A percentile compares a stretch with the other conserved stretches of the same genome.
phyloP scores from a whole-genome alignment of 2,113 vertebrate species.

The Aleadryas rufinucha region DNA sequence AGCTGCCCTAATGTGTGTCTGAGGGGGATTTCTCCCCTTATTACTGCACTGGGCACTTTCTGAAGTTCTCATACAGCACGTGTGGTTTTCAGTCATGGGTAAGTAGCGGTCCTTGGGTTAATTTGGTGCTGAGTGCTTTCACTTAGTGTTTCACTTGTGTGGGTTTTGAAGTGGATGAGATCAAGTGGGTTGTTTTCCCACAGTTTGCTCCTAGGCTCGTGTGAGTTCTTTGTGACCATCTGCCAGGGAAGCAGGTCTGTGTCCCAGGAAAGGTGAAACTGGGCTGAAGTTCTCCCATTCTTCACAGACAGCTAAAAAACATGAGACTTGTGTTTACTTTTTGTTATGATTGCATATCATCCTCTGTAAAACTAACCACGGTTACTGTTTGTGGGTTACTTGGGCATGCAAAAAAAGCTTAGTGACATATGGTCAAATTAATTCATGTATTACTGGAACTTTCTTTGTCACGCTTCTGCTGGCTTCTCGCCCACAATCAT shows the following conservation, averaged over 20 bases:
- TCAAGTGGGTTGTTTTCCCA: background rate
- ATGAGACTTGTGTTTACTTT: background rate
- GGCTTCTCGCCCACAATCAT: background rate
- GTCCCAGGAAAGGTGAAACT: background rate
- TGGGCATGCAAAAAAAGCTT: background rate
- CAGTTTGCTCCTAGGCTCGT: background rate
- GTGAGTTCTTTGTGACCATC: background rate
- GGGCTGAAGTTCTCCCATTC: background rate
- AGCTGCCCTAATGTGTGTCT: background rate
- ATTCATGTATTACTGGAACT: background rate
- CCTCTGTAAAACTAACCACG: background rate
- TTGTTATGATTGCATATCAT: background rate
- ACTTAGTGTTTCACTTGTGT: background rate
- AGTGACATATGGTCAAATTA: background rate
- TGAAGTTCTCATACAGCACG: fast-evolving
- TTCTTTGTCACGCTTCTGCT: background rate
- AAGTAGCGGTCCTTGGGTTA: background rate
- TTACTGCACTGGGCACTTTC: fast-evolving
- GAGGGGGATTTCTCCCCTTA: fast-evolving
- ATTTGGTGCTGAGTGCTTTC: background rate
- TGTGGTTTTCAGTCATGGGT: background rate
- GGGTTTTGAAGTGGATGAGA: background rate
- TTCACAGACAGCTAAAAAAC: background rate
- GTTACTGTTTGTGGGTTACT: background rate
- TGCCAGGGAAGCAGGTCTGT: background rate